Evolutionary conservation across 2,113 vertebrate species (phyloP), one percentile per base, ranked within the genome.

Genomic region (Syngnathus floridae): DNA sequence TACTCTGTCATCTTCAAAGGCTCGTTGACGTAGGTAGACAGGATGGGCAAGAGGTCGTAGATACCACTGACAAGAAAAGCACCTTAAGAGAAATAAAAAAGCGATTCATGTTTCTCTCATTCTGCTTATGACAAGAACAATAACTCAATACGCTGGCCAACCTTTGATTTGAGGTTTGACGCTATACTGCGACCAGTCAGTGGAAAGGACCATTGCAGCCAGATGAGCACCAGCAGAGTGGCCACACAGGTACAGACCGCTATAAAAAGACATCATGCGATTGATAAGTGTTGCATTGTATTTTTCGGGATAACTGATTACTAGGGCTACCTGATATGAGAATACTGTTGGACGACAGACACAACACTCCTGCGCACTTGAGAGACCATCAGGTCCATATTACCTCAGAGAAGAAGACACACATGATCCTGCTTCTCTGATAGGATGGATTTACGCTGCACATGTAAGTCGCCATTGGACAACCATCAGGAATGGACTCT

Each of bases 191-290:
- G 87, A 84, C 96, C 97, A 98, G 77, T 93, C 86, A 0, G 92
- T 93, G 69, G 91, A 91, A 55, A 99, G 90, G 46, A 92, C 83
- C 96, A 98, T 97, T 22, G 94, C 91, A 0, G 89, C 92, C 73
- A 98, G 84, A 46, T 97, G 97, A 61, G 95, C 95, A 1, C 97
- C 97, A 0, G 96, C 95, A 0, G 97, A 99, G 80, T 98, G 96
- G 54, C 97, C 96, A 2, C 94, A 98, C 72, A 98, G 75, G 76
- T 93, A 98, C 65, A 98, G 52, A 0, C 92, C 94, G 26, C 97
- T 98, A 35, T 16, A 17, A 82, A 70, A 19, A 61, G 17, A 5
- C 5, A 41, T 43, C 38, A 41, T 22, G 37, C 22, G 37, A 40
- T 0, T 12, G 48, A 12, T 0, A 31, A 37, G 11, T 56, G 40